These are phyloP conservation scores for Cercocebus atys DNA, from an alignment of 2,113 vertebrate species.

Conservation along the genomic window DNA sequence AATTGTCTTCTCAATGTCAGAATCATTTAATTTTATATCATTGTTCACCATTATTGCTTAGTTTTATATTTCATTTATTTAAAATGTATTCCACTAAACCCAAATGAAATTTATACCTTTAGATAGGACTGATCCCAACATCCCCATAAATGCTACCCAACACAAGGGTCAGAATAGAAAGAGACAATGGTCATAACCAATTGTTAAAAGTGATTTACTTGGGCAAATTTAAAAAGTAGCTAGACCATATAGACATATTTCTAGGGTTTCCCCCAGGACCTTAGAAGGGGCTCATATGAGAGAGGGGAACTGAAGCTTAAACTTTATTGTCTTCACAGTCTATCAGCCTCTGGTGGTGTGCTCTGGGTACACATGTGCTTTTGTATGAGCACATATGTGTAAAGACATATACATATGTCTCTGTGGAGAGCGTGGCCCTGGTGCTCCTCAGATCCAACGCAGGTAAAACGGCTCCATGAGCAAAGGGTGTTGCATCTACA, in stretches of 20 bases:
- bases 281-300: background rate
- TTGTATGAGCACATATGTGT: background rate
- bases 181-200: background rate
- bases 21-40: conserved; percentile 4
- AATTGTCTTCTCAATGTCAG: background rate
- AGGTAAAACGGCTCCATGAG: background rate
- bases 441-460: background rate
- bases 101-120: background rate
- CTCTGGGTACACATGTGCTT: background rate
- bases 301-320: background rate
- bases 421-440: background rate
- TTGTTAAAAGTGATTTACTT: conserved; percentile 7
- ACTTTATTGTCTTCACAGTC: background rate
- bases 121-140: background rate
- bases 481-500: background rate
- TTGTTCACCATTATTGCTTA: background rate
- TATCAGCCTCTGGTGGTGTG: background rate
- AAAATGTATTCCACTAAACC: background rate
- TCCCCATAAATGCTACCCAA: background rate
- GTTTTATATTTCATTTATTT: background rate
- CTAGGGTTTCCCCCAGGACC: background rate
- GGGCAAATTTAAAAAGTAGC: background rate
- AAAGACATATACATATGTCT: background rate
- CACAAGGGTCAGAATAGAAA: background rate
- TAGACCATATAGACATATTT: background rate